phyloP scores from a whole-genome alignment of 2,797 vertebrate genomes.

The Halcyon badia region DNA sequence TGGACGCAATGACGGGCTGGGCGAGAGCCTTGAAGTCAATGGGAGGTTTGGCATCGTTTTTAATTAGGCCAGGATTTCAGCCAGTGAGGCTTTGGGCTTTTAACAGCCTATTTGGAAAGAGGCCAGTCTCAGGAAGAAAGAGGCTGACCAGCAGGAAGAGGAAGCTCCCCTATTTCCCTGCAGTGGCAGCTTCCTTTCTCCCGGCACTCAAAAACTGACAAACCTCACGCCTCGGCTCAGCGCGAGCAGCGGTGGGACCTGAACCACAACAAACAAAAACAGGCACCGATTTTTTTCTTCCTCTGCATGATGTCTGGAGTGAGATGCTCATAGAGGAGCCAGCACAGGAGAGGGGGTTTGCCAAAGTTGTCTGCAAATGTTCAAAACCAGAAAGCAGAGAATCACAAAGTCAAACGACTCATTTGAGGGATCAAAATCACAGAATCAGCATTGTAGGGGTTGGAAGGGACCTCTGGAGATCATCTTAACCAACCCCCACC shows the following conservation, averaged over 20 bases:
- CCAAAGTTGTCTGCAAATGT: neutral
- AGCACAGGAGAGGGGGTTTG: neutral
- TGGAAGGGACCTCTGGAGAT: neutral
- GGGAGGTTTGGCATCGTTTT: constrained; percentile 44
- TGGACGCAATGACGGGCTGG: neutral
- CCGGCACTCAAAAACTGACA: rapidly evolving
- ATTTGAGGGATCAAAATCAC: neutral
- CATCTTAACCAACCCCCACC: neutral
- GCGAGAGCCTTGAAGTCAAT: constrained; percentile 30
- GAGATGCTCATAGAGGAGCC: neutral
- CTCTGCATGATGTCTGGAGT: neutral
- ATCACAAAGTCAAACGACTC: rapidly evolving
- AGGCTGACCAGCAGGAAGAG: constrained; percentile 62
- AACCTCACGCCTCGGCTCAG: neutral
- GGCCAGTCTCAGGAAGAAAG: neutral
- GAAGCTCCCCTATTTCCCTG: constrained; percentile 3
- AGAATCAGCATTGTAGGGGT: neutral
- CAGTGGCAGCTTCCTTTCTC: neutral
- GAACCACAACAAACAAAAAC: neutral
- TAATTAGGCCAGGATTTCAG: constrained; percentile 70
- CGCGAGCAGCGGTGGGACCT: rapidly evolving
- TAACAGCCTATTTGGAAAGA: constrained; percentile 33
- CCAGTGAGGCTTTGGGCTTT: constrained; percentile 50
- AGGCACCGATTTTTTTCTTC: neutral
- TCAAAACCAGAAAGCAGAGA: neutral